Evolutionary conservation across 2,888 invertebrate genomes (phyloP).

Genomic region (Pandemis heparana): DNA sequence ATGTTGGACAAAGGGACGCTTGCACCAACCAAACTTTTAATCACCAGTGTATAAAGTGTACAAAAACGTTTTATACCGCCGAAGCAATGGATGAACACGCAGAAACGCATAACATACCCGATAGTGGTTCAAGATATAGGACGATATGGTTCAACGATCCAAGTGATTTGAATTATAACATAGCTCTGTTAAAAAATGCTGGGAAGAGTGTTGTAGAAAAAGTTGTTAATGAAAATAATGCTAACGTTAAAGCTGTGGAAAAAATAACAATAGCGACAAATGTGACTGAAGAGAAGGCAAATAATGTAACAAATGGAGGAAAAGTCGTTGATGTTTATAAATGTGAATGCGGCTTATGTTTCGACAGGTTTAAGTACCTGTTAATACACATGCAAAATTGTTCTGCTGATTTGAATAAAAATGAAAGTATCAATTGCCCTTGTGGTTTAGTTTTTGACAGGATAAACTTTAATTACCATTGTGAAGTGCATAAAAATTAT

Average conservation of each 20-base stretch:
- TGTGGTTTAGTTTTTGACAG: constrained; percentile 30
- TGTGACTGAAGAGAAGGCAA: neutral
- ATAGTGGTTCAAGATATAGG: neutral
- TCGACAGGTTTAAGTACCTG: constrained; percentile 6
- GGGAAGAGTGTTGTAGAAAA: neutral
- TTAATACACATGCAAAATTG: constrained; percentile 14
- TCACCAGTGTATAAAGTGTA: constrained; percentile 5
- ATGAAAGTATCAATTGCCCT: neutral
- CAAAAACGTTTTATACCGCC: constrained; percentile 8
- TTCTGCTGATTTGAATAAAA: neutral
- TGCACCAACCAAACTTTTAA: neutral
- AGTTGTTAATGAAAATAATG: neutral
- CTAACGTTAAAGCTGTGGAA: neutral
- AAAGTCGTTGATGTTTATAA: constrained; percentile 13
- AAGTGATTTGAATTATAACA: constrained; percentile 4
- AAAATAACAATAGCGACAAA: neutral
- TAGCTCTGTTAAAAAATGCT: neutral
- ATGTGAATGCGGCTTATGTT: constrained; percentile 25
- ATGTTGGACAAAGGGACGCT: constrained; percentile 8
- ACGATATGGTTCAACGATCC: constrained; percentile 21
- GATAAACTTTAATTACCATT: constrained; percentile 14
- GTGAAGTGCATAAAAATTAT: constrained; percentile 4
- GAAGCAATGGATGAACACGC: constrained; percentile 14
- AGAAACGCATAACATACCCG: constrained; percentile 1
- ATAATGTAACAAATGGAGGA: neutral